Evolutionary conservation across 2,888 invertebrate genomes (phyloP), one percentile per base, ranked within the genome.

Genomic region (Balanococcus diminutus): DNA sequence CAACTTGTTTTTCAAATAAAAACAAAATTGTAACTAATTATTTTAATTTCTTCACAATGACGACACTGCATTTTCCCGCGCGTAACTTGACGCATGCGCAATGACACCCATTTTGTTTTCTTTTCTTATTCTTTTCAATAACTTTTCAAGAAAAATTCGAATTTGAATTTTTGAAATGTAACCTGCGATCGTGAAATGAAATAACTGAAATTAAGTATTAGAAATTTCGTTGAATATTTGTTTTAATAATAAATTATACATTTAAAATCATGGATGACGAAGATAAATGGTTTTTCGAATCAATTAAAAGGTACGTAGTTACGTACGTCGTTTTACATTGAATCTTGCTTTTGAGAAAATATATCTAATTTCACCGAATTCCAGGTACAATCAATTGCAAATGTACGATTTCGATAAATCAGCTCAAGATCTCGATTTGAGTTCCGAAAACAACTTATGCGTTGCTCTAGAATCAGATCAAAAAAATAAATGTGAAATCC

Each of bases 201-300:
- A n/a, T n/a, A n/a, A n/a, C n/a, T n/a, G n/a, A n/a, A n/a, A n/a
- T n/a, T n/a, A n/a, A n/a, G n/a, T n/a, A 36, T 36, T 36, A 6
- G 8, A n/a, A n/a, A 1, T 46, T 46, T 79, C 32, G 79, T 32
- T 19, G 16, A 36, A 3, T 46, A 4, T 79, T 19, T 61, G 25
- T 22, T 61, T 67, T 67, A 67, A 67, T 67, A 16, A 5, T 5
- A 11, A 28, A 28, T 31, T 28, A 16, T 0, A 16, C 2, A 28
- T 67, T 82, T 46, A n/a, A 6, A 25, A 46, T 11, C 25, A 82
- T 82, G 82, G 82, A 82, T 14, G 81, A 82, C 9, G 82, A 82
- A 19, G 86, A 86, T 16, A 82, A 86, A 36, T 86, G 86, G 86
- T 86, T 86, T 46, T 72, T 86, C 31, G 36, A 28, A 16, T 86